A percentile compares a stretch with the other conserved stretches of the same genome.
phyloP scores from a whole-genome alignment of 2,113 vertebrate species.

The Emydura subglobosa region DNA sequence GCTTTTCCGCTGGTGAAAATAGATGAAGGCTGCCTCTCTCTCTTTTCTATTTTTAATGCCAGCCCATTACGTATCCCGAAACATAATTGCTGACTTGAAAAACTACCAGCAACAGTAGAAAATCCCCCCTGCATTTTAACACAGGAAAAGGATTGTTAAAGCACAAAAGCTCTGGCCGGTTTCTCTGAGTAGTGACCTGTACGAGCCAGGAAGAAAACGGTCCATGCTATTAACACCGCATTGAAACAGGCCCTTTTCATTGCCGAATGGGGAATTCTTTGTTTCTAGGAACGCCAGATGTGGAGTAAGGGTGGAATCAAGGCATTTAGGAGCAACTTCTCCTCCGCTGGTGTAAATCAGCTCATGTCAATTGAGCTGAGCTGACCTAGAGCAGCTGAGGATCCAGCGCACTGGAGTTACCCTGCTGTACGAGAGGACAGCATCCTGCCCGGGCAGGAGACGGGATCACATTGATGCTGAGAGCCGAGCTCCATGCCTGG shows the following conservation, averaged over 20 bases:
- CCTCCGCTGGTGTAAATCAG: neutral
- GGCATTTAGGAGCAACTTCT: neutral
- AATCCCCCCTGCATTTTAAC: conserved; percentile 58
- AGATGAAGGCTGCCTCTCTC: conserved; percentile 42
- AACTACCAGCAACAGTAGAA: conserved; percentile 62
- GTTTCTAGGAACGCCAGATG: conserved; percentile 6
- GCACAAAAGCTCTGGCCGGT: conserved; percentile 56
- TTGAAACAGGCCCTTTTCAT: conserved; percentile 31
- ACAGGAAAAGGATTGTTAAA: conserved; percentile 64
- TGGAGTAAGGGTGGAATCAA: neutral
- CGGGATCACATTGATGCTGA: neutral
- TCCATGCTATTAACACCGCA: conserved; percentile 35
- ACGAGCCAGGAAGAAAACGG: neutral
- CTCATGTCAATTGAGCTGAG: neutral
- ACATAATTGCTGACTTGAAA: conserved; percentile 68
- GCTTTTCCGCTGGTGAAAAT: conserved; percentile 63
- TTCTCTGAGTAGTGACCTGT: conserved; percentile 29
- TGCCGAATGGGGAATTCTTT: neutral
- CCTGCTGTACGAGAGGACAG: neutral
- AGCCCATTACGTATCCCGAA: conserved; percentile 60
- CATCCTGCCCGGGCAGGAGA: neutral
- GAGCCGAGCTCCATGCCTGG: neutral
- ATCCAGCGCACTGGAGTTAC: neutral
- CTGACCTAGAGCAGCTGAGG: neutral
- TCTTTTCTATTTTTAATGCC: conserved; percentile 70